A percentile compares a stretch with the other conserved stretches of the same genome.
These are phyloP conservation scores for Ceratotherium simum DNA, from an alignment of 2,113 vertebrate genomes.

Conservation along the genomic window DNA sequence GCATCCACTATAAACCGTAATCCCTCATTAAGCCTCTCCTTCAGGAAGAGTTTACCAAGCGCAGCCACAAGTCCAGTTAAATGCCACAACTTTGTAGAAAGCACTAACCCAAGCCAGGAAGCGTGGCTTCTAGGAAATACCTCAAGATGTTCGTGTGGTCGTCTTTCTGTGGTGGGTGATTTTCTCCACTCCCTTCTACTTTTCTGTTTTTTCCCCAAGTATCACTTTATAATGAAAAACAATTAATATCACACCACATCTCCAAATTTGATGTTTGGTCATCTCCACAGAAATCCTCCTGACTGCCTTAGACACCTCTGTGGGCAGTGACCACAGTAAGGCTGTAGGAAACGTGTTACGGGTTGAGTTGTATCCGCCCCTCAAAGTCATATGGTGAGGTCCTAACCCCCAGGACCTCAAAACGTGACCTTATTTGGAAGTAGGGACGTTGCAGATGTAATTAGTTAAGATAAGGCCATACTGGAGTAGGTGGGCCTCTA, in stretches of 20 bases:
- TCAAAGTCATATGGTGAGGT: neutral
- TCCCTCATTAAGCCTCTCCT: slow-evolving; percentile 38
- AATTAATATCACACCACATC: too few relatives aligned
- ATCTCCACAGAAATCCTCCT: neutral
- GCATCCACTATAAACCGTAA: neutral
- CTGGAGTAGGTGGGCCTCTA: neutral
- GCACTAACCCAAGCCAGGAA: neutral
- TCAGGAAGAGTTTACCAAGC: neutral
- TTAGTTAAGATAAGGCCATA: neutral
- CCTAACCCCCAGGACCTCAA: neutral
- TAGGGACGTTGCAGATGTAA: neutral
- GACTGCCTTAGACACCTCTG: neutral
- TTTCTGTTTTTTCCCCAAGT: neutral
- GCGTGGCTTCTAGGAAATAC: neutral
- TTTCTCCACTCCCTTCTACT: neutral
- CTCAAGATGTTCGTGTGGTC: neutral
- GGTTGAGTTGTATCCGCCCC: neutral
- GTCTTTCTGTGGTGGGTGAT: neutral
- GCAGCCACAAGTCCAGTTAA: neutral
- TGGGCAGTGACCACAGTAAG: neutral
- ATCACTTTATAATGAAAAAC: neutral
- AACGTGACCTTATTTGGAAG: neutral
- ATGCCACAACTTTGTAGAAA: neutral
- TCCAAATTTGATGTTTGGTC: too few relatives aligned
- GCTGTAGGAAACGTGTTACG: neutral